Conservation (phyloP, 2,113 vertebrate genomes). For the Cavia aperea region DNA sequence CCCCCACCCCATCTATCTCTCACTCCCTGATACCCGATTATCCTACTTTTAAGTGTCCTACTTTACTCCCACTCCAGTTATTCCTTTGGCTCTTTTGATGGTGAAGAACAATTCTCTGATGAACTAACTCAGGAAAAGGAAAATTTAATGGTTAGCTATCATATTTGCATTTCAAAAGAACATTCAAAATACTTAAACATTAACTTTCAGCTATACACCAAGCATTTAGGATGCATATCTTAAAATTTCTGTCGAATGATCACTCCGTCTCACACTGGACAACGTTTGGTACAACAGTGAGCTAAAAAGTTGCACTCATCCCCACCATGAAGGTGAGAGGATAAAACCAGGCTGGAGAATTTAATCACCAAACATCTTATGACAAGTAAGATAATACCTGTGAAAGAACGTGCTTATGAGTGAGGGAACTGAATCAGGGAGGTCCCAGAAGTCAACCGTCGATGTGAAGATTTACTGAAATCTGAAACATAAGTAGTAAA, state of each 20-base stretch:
- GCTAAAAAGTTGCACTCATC: not conserved
- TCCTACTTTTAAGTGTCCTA: not conserved
- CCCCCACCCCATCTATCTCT: not conserved
- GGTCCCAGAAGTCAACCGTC: not conserved
- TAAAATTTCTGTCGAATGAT: not conserved
- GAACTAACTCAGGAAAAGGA: not conserved
- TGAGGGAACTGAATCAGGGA: not conserved
- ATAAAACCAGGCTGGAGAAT: not conserved
- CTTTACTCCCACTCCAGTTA: not conserved
- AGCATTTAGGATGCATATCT: not conserved
- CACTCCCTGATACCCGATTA: not conserved
- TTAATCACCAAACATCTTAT: not conserved
- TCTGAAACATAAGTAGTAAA: not conserved
- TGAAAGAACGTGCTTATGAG: not conserved
- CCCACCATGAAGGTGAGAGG: not conserved
- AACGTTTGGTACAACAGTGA: not conserved
- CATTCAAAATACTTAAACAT: not conserved
- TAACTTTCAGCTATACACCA: not conserved
- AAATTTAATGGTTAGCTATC: not conserved
- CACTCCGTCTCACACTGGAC: not conserved
- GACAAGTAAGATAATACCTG: not conserved
- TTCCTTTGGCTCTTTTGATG: not conserved
- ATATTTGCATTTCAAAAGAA: slow-evolving; percentile 41
- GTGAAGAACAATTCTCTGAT: not conserved
- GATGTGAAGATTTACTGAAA: not conserved